Percentiles rank a stretch among this genome's conserved stretches.
These are phyloP conservation scores for Linurgus olivaceus DNA, from an alignment of 2,797 vertebrate genomes.

Conservation along the genomic window DNA sequence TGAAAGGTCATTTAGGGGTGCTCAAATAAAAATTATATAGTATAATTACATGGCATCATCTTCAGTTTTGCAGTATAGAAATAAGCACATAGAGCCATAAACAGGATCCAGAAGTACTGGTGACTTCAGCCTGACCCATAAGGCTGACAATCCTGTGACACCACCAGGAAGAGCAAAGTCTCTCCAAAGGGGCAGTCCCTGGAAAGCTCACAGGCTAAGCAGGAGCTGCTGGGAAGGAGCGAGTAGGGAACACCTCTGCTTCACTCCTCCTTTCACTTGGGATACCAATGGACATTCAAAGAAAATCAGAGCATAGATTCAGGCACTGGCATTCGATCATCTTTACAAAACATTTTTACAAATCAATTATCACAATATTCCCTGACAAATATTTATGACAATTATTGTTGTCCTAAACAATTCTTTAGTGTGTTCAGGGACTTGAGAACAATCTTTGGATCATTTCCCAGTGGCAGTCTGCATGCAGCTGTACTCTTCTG, in stretches of 20 bases:
- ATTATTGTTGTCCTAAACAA: not conserved
- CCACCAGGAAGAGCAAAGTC: not conserved
- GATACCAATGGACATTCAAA: not conserved
- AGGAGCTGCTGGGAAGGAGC: not conserved
- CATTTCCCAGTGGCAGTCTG: not conserved
- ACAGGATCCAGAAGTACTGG: not conserved
- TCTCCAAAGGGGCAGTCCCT: not conserved
- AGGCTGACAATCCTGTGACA: not conserved
- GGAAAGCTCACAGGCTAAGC: not conserved
- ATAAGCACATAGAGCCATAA: not conserved
- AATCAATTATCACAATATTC: not conserved
- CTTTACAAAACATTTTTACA: not conserved
- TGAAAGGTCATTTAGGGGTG: not conserved
- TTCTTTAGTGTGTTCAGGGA: not conserved
- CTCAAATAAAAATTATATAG: not conserved
- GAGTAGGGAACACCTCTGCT: not conserved
- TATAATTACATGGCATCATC: not conserved
- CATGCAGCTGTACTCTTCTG: not conserved
- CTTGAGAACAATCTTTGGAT: not conserved
- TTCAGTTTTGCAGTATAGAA: not conserved
- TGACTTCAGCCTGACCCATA: not conserved
- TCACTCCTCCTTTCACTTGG: not conserved
- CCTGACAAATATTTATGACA: not conserved
- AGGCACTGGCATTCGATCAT: not conserved
- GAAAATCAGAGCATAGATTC: not conserved